These are phyloP conservation scores for Pristionchus exspectatus DNA, from an alignment of 2,888 invertebrate species.

Conservation along the genomic window DNA sequence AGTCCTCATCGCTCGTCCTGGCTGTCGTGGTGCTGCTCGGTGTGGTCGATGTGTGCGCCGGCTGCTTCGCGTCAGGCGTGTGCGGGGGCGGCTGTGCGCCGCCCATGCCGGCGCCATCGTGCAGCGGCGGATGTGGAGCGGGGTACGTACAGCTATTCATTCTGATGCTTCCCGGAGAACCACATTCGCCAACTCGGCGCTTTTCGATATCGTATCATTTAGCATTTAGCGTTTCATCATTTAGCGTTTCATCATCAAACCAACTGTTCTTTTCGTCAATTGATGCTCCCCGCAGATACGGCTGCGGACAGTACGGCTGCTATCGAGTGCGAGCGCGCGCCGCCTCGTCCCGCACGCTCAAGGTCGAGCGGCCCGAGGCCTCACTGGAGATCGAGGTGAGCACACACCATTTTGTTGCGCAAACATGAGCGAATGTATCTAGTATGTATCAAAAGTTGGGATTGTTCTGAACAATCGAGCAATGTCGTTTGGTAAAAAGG, in stretches of 20 bases:
- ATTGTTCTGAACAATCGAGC: too few relatives aligned
- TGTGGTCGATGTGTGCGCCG: conserved; percentile 60
- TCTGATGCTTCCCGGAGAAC: too few relatives aligned
- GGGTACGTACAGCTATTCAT: too few relatives aligned
- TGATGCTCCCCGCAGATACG: conserved; percentile 62
- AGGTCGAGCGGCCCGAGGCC: conserved; percentile 61
- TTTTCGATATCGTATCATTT: too few relatives aligned
- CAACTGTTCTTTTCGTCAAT: too few relatives aligned
- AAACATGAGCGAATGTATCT: too few relatives aligned
- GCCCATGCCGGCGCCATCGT: conserved; percentile 43
- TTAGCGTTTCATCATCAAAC: not conserved
- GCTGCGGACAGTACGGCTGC: conserved; percentile 76
- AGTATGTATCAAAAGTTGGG: too few relatives aligned
- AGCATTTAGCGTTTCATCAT: not conserved
- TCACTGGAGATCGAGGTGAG: conserved; percentile 34
- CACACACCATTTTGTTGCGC: too few relatives aligned
- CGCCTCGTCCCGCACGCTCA: conserved; percentile 68
- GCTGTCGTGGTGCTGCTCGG: conserved; percentile 58
- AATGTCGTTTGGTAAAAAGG: too few relatives aligned
- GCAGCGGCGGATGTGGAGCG: conserved; percentile 46
- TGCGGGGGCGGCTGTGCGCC: conserved; percentile 76
- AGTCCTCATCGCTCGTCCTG: conserved; percentile 56
- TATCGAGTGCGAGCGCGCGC: conserved; percentile 69
- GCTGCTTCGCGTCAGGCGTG: conserved; percentile 77
- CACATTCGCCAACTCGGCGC: too few relatives aligned